Evolutionary conservation across 2,797 vertebrate genomes (phyloP), one percentile per base, ranked within the genome.

Genomic region (Sebastes oblongus): DNA sequence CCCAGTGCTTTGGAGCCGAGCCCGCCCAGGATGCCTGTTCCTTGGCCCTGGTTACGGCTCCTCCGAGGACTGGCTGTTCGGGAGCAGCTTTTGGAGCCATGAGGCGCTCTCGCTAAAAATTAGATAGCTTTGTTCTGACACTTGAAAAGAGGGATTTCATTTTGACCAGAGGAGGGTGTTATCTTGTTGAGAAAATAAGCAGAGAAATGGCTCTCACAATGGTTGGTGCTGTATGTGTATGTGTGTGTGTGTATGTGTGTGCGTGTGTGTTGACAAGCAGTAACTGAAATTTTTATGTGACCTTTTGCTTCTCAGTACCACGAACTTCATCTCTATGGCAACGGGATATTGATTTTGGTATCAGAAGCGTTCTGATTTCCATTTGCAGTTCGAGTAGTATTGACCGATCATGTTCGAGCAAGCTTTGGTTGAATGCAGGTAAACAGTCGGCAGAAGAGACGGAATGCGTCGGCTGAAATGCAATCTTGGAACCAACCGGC

Each of bases 1-100:
- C 91, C 93, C 90, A 86, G 91, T 55, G 70, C 78, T 86, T 91
- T 91, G 90, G 90, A 91, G 85, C 68, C 16, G 18, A 74, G 77
- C 88, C 89, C 66, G 61, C 84, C 84, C 86, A 78, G 86, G 86
- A 87, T 66, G 79, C 86, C 82, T 84, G 83, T 81, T 86, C 76
- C 66, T 75, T 80, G 86, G 82, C 85, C 78, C 42, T 55, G 81
- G 77, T 75, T 81, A n/a, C 14, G 20, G 80, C 77, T 86, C 86
- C 85, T 84, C 52, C 82, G 85, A 92, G 88, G 68, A 81, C 86
- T 34, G 84, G 81, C 71, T 84, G 77, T n/a, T 75, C 71, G 32
- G 8, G 77, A 79, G 84, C 77, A 54, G 61, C 20, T 67, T 79
- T 65, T 24, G 61, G 69, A 82, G 75, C 79, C 84, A 74, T 54